Conservation (phyloP, 2,113 vertebrate genomes). For the Gorilla gorilla region DNA sequence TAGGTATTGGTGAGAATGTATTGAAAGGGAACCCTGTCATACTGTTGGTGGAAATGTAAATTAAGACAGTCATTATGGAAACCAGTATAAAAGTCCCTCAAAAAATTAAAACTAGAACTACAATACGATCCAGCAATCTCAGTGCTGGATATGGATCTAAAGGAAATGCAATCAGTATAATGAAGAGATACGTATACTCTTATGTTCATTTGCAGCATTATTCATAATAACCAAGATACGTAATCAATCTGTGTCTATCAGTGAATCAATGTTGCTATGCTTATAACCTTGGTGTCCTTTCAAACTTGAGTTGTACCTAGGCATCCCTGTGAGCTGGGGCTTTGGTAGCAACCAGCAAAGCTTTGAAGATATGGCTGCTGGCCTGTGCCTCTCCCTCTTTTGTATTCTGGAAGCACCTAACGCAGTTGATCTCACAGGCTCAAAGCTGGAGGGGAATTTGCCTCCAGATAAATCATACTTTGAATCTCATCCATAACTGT, state of each 20-base stretch:
- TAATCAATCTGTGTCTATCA: not conserved
- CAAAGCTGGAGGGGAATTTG: not conserved
- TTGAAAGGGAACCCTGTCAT: not conserved
- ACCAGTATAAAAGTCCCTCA: not conserved
- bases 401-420: not conserved
- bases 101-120: not conserved
- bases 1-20: not conserved
- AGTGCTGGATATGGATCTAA: not conserved
- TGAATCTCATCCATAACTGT: not conserved
- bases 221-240: not conserved
- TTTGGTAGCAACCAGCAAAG: not conserved
- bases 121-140: not conserved
- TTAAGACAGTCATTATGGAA: not conserved
- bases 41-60: not conserved
- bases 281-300: no score
- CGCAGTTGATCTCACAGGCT: not conserved
- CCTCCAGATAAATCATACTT: not conserved
- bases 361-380: not conserved
- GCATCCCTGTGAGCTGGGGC: not conserved
- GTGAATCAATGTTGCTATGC: not conserved
- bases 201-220: not conserved
- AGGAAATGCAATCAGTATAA: not conserved
- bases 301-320: not conserved
- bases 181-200: not conserved
- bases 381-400: no score